Conservation (phyloP, 2,888 invertebrate genomes). For the Cerastoderma edule region DNA sequence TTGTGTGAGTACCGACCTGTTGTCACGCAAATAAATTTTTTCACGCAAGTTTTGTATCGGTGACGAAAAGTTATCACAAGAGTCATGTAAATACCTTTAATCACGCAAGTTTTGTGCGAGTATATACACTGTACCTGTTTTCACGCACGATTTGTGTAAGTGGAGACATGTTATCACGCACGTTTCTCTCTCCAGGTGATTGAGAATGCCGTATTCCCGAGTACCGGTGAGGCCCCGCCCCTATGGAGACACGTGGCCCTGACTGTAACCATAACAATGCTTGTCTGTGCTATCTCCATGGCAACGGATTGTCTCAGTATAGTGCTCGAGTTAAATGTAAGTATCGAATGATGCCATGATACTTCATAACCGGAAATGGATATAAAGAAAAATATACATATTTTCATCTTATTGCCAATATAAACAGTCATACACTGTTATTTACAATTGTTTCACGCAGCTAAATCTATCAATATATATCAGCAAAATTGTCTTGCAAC, state of each 20-base stretch:
- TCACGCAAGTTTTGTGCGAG: too few relatives aligned
- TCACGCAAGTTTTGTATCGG: too few relatives aligned
- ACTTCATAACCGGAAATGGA: neutral
- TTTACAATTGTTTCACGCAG: too few relatives aligned
- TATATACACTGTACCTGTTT: too few relatives aligned
- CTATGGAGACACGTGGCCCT: slow-evolving; percentile 85
- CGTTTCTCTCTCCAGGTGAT: slow-evolving; percentile 78
- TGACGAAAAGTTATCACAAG: too few relatives aligned
- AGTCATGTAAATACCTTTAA: too few relatives aligned
- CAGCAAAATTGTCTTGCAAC: too few relatives aligned
- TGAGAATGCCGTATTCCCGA: slow-evolving; percentile 83
- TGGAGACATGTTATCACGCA: too few relatives aligned
- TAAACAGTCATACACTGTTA: neutral
- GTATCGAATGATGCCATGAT: slow-evolving; percentile 72
- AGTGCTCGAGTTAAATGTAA: slow-evolving; percentile 92
- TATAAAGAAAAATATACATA: neutral
- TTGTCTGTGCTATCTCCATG: slow-evolving; percentile 90
- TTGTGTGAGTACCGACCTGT: too few relatives aligned
- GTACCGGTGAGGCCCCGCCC: slow-evolving; percentile 82
- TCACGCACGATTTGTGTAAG: too few relatives aligned
- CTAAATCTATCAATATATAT: too few relatives aligned
- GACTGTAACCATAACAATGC: slow-evolving; percentile 88
- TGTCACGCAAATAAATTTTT: too few relatives aligned
- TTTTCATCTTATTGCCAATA: neutral
- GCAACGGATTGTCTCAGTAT: slow-evolving; percentile 93